Base-by-base conservation (phyloP, 2,113 vertebrate species). In the Phoxinus phoxinus region DNA sequence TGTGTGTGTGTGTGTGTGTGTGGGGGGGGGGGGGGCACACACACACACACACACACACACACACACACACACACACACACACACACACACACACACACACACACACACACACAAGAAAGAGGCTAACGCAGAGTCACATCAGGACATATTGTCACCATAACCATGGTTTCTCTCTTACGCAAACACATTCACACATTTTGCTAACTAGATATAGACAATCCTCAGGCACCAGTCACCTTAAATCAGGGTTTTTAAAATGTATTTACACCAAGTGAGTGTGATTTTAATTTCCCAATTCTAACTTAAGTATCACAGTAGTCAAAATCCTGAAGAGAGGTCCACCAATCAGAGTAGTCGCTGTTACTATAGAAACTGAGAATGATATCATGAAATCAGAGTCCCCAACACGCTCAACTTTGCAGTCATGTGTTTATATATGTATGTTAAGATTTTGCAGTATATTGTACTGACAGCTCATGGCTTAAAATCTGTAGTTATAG, bases 91-190 rank as follows among this genome's bases (percentile, higher is more conserved):
- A 83, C 21, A 56, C 25, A 63, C 27, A 1, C 69, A 48, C 85
- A 81, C 88, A 88, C 85, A 85, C 35, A 37, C 35, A 37, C 35
- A 44, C 41, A 4, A 21, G 17, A 11, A 15, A 76, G 46, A n/a
- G 37, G 4, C 4, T 44, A 11, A 72, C 0, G 35, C 69, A 32
- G n/a, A 51, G 27, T 21, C 48, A 35, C 48, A 77, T 32, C 19
- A 23, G 25, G 46, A 46, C 37, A 73, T 72, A 72, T 56, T 56
- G 48, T 56, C 46, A 56, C 25, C 1, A 21, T 85, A 51, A 48
- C 84, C 37, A 74, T 74, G 41, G 72, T 53, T 78, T 90, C 83
- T 63, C 83, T 82, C 86, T 85, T 86, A 84, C 78, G 27, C 61
- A 23, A 67, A 35, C 35, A 48, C 48, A 80, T 41, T 82, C 86